Percentiles rank a stretch among this genome's conserved stretches.
Conservation (phyloP, 2,797 vertebrate species). For the Nyctalus aviator region DNA sequence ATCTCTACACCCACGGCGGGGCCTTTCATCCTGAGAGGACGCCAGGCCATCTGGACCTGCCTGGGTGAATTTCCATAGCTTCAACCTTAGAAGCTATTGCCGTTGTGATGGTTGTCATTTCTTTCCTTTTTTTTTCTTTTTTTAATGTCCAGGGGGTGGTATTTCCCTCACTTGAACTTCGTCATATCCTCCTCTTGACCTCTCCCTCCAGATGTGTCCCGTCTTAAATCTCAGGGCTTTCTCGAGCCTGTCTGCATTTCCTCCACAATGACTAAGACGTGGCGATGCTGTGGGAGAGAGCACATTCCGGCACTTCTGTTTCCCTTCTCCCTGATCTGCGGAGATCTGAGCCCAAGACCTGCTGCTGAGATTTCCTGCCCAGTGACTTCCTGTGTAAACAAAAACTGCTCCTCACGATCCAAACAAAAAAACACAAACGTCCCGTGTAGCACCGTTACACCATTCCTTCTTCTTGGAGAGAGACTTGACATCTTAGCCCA, state of each 20-base stretch:
- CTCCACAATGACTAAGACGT: neutral
- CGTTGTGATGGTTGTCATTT: neutral
- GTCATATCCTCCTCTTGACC: neutral
- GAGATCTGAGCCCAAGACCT: slow-evolving; percentile 61
- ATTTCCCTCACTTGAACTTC: neutral
- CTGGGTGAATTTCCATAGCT: slow-evolving; percentile 42
- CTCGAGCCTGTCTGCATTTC: slow-evolving; percentile 17
- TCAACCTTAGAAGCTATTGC: slow-evolving; percentile 20
- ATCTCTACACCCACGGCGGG: slow-evolving; percentile 32
- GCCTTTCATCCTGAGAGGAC: slow-evolving; percentile 8
- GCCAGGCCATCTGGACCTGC: neutral
- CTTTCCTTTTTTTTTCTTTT: no score
- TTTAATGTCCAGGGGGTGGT: neutral
- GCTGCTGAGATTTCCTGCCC: slow-evolving; percentile 52
- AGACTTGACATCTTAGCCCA: neutral
- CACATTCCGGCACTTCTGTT: slow-evolving; percentile 12
- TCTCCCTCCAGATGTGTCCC: slow-evolving; percentile 25
- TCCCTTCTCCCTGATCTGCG: slow-evolving; percentile 30
- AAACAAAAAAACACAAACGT: slow-evolving; percentile 58
- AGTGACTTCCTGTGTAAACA: slow-evolving; percentile 70
- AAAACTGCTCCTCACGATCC: slow-evolving; percentile 55
- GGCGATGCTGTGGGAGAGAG: neutral
- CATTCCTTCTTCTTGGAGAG: slow-evolving; percentile 25
- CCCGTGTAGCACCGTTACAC: neutral
- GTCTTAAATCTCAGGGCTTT: slow-evolving; percentile 48